phyloP scores from a whole-genome alignment of 2,113 vertebrate species.

The Callaeas wilsoni region DNA sequence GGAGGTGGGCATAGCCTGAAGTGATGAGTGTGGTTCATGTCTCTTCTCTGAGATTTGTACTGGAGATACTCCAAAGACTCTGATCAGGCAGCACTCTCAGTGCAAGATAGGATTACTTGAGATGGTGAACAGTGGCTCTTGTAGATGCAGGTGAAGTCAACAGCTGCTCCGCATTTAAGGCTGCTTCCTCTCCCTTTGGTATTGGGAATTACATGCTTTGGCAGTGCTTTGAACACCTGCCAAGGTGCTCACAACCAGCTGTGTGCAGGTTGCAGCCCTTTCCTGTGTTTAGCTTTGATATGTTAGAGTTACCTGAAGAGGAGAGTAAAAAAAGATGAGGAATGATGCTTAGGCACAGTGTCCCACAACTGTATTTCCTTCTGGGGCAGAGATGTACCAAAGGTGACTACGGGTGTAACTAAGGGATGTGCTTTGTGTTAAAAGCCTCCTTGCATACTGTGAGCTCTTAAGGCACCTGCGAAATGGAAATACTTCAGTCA shows the following conservation, averaged over 20 bases:
- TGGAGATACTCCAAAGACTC: slow-evolving; percentile 65
- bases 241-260: not conserved
- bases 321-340: not conserved
- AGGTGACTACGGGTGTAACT: rapidly evolving
- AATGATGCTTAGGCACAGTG: not conserved
- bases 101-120: not conserved
- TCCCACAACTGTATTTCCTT: not conserved
- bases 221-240: not conserved
- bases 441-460: not conserved
- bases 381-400: not conserved
- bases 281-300: not conserved
- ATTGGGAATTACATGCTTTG: not conserved
- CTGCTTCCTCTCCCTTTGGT: not conserved
- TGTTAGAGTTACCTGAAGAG: not conserved
- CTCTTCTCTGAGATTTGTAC: slow-evolving; percentile 72
- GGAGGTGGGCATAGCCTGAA: not conserved
- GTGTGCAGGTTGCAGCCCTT: not conserved
- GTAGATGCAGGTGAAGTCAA: rapidly evolving
- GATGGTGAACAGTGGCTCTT: rapidly evolving
- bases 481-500: not conserved
- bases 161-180: not conserved
- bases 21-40: slow-evolving; percentile 74
- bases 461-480: not conserved
- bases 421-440: not conserved
- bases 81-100: slow-evolving; percentile 49